A percentile compares a stretch with the other conserved stretches of the same genome.
These are phyloP conservation scores for Mesochorus sp. DNA, from an alignment of 2,888 invertebrate genomes.

Conservation along the genomic window DNA sequence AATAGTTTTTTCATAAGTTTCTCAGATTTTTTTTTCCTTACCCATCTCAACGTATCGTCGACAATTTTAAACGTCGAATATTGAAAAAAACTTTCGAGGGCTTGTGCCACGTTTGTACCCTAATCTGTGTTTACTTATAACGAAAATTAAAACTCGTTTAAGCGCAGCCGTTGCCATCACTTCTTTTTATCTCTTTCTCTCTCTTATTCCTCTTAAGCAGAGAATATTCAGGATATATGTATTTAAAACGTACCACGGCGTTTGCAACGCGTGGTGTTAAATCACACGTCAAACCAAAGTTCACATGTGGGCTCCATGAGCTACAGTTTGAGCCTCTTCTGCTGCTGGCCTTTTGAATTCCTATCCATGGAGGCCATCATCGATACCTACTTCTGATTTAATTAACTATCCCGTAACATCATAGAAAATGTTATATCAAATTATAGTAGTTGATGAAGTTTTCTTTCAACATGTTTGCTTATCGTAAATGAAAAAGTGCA, in stretches of 20 bases:
- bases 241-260: conserved; percentile 15
- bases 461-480: neutral
- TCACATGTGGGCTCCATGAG: conserved; percentile 49
- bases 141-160: conserved; percentile 55
- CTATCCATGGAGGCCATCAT: conserved; percentile 37
- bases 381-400: conserved; percentile 2
- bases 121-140: conserved; percentile 46
- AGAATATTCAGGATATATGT: conserved; percentile 30
- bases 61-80: conserved; percentile 18
- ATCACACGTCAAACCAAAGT: conserved; percentile 55
- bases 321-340: no score
- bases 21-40: neutral
- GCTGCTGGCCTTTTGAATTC: conserved; percentile 33
- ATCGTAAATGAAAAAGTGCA: conserved; percentile 24
- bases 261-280: conserved; percentile 55
- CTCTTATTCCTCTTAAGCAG: neutral
- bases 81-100: conserved; percentile 24
- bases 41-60: neutral
- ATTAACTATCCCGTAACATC: neutral
- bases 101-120: conserved; percentile 16
- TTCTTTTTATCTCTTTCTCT: neutral
- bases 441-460: conserved; percentile 34
- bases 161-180: conserved; percentile 54
- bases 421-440: conserved; percentile 33
- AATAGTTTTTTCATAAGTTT: no score